A percentile compares a stretch with the other conserved stretches of the same genome.
These are phyloP conservation scores for Ellobius talpinus DNA, from an alignment of 2,113 vertebrate species.

Conservation along the genomic window DNA sequence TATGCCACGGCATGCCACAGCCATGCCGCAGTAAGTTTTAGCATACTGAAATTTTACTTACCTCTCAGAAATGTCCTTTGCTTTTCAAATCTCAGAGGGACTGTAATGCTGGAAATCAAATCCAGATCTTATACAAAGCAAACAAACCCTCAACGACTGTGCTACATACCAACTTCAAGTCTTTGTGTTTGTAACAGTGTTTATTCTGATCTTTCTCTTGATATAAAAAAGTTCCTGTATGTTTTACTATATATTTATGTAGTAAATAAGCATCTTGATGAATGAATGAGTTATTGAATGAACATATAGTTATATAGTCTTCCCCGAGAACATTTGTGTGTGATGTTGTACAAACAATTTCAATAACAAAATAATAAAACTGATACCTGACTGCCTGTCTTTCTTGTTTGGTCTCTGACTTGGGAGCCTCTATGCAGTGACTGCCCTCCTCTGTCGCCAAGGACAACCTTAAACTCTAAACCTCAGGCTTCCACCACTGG, in stretches of 20 bases:
- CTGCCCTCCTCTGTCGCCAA: background rate
- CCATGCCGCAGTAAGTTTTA: background rate
- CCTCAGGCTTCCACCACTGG: background rate
- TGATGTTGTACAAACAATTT: constrained; percentile 14
- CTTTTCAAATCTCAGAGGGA: background rate
- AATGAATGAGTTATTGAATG: constrained; percentile 1
- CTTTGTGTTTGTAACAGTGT: background rate
- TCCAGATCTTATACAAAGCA: background rate
- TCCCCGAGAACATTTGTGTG: background rate
- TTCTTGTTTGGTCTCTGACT: background rate
- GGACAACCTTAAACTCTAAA: background rate
- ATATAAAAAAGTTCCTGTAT: background rate
- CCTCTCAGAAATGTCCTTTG: background rate
- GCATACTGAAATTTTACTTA: background rate
- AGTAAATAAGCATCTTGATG: constrained; percentile 31
- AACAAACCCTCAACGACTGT: background rate
- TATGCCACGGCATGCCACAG: too few relatives aligned
- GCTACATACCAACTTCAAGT: background rate
- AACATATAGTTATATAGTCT: background rate
- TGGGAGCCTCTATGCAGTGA: background rate
- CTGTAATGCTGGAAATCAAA: background rate
- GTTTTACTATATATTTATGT: background rate
- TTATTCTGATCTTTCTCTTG: constrained; percentile 3
- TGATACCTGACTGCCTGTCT: background rate
- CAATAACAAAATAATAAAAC: constrained; percentile 34